Percentiles rank a stretch among this genome's conserved stretches.
Conservation (phyloP, 2,797 vertebrate species). For the Tragopan temminckii region DNA sequence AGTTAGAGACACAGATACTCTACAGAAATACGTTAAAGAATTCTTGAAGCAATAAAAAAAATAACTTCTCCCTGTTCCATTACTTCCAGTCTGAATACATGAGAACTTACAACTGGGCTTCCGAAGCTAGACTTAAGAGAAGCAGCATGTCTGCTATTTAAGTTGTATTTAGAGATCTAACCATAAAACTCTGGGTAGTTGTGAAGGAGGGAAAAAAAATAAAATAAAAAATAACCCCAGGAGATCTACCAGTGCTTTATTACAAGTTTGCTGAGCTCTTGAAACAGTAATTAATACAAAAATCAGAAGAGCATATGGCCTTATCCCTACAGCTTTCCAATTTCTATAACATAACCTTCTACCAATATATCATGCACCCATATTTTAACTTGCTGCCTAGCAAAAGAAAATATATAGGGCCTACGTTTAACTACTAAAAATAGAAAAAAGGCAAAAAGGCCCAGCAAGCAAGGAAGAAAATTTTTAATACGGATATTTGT, state of each 20-base stretch:
- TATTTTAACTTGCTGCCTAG: neutral
- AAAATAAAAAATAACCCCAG: neutral
- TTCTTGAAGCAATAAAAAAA: neutral
- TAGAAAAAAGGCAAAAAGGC: neutral
- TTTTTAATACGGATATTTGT: accelerated
- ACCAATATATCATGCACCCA: neutral
- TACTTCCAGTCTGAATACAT: neutral
- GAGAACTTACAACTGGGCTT: neutral
- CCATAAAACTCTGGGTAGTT: neutral
- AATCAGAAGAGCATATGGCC: neutral
- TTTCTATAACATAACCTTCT: neutral
- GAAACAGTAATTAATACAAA: neutral
- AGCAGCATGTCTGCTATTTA: neutral
- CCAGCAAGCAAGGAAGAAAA: neutral
- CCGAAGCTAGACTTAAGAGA: neutral
- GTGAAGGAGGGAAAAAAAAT: neutral
- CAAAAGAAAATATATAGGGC: neutral
- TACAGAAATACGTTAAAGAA: neutral
- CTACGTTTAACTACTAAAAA: neutral
- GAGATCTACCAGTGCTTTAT: neutral
- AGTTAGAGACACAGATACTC: neutral
- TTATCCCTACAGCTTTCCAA: neutral
- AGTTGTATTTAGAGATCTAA: neutral
- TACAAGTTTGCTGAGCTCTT: neutral
- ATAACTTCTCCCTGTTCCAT: neutral